These are phyloP conservation scores for Boloria euphrosyne DNA, from an alignment of 2,888 invertebrate genomes.

Conservation along the genomic window DNA sequence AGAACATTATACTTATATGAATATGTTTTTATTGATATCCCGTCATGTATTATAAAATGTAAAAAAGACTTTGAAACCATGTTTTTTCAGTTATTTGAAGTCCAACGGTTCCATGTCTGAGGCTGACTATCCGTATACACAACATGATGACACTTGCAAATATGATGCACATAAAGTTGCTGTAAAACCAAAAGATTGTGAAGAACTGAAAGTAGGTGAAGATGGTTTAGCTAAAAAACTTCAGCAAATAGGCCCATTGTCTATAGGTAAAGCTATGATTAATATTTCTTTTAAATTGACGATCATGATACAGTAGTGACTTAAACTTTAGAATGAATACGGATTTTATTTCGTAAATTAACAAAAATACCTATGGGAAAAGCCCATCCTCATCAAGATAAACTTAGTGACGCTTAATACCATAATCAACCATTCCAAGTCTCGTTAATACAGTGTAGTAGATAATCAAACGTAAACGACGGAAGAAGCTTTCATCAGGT, in stretches of 20 bases:
- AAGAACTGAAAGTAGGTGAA: not conserved
- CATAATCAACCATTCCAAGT: too few species aligned
- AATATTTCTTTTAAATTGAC: not conserved
- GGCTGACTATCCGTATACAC: constrained; percentile 14
- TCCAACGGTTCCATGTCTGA: constrained; percentile 13
- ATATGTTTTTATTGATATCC: too few species aligned
- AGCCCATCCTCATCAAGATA: too few species aligned
- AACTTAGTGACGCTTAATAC: too few species aligned
- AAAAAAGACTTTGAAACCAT: not conserved
- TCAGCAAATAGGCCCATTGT: constrained; percentile 10
- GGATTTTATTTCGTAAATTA: too few species aligned
- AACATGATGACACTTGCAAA: not conserved
- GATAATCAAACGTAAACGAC: too few species aligned
- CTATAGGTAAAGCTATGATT: constrained; percentile 11
- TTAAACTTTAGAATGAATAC: too few species aligned
- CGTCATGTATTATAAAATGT: too few species aligned
- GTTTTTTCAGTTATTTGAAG: constrained; percentile 16
- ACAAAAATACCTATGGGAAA: too few species aligned
- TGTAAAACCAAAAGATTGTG: constrained; percentile 1
- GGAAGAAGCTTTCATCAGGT: too few species aligned
- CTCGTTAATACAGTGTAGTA: too few species aligned
- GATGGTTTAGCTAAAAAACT: constrained; percentile 1
- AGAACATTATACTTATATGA: too few species aligned
- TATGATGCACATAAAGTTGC: constrained; percentile 4
- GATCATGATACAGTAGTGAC: not conserved